Evolutionary conservation across 2,797 vertebrate species (phyloP).

Genomic region (Telmatherina bonti): DNA sequence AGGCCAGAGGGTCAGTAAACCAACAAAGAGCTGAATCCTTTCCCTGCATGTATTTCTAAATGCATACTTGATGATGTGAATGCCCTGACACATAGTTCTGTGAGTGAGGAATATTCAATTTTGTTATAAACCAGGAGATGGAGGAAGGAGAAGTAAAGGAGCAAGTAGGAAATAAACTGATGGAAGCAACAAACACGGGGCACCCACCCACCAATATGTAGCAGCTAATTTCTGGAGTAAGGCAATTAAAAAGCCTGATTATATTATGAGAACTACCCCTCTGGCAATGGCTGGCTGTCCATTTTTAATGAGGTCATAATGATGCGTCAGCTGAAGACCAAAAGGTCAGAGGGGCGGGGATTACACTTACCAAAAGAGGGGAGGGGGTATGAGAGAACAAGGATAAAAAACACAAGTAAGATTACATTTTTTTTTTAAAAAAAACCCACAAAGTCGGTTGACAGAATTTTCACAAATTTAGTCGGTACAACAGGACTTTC

Average conservation of each 20-base stretch:
- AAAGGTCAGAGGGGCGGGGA: slow-evolving; percentile 76
- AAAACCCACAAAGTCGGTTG: background rate
- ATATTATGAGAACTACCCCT: slow-evolving; percentile 80
- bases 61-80: slow-evolving; percentile 49
- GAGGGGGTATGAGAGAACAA: background rate
- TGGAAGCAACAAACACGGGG: slow-evolving; percentile 45
- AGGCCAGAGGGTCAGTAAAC: slow-evolving; percentile 72
- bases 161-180: slow-evolving; percentile 41
- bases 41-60: slow-evolving; percentile 57
- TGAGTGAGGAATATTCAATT: slow-evolving; percentile 29
- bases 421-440: background rate
- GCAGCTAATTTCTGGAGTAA: slow-evolving; percentile 82
- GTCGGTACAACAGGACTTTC: slow-evolving; percentile 22
- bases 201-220: slow-evolving; percentile 79
- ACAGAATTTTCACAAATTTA: slow-evolving; percentile 6
- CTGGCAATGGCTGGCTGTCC: slow-evolving; percentile 82
- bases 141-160: slow-evolving; percentile 19
- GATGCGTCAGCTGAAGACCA: slow-evolving; percentile 82
- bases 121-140: slow-evolving; percentile 13
- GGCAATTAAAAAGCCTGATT: slow-evolving; percentile 83
- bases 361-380: slow-evolving; percentile 44
- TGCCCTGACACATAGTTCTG: slow-evolving; percentile 1
- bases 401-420: slow-evolving; percentile 37
- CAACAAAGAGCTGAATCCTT: slow-evolving; percentile 46
- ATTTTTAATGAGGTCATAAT: slow-evolving; percentile 85